Percentiles rank a stretch among this genome's conserved stretches.
phyloP scores from a whole-genome alignment of 2,888 invertebrate genomes.

The Disparrhopalites patrizii region DNA sequence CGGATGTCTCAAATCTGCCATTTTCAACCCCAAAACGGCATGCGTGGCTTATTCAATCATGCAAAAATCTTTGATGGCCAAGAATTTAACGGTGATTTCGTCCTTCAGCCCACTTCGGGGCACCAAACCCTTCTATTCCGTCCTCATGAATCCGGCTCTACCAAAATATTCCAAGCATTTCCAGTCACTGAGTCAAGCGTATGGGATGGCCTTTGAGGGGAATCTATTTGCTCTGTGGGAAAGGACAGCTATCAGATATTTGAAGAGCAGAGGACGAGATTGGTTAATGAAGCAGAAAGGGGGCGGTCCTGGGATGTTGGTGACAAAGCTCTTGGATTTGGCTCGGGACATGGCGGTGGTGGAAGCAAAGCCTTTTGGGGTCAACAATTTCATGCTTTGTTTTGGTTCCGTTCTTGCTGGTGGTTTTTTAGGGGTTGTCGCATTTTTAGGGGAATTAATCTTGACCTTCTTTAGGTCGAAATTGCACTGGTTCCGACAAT shows the following conservation, averaged over 20 bases:
- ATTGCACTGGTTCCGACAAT: too few relatives aligned
- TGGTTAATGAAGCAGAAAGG: too few relatives aligned
- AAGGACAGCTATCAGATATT: not conserved
- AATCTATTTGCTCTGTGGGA: not conserved
- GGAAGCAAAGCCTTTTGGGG: too few relatives aligned
- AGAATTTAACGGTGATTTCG: slow-evolving; percentile 1
- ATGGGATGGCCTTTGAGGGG: not conserved
- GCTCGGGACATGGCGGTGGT: too few relatives aligned
- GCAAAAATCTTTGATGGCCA: not conserved
- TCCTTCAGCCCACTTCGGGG: not conserved
- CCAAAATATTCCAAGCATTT: not conserved
- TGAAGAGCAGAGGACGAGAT: not conserved
- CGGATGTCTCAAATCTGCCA: not conserved
- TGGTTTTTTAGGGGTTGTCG: too few relatives aligned
- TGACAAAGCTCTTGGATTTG: too few relatives aligned
- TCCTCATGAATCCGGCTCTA: not conserved
- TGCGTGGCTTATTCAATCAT: not conserved
- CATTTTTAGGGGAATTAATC: too few relatives aligned
- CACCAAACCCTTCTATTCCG: not conserved
- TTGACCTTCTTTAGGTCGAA: too few relatives aligned
- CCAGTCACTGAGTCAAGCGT: not conserved
- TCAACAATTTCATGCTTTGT: too few relatives aligned
- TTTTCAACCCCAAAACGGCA: not conserved
- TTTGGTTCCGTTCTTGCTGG: too few relatives aligned
- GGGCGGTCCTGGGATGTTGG: too few relatives aligned